Base-by-base conservation (phyloP, 2,797 vertebrate species). In the Crocidura indochinensis region DNA sequence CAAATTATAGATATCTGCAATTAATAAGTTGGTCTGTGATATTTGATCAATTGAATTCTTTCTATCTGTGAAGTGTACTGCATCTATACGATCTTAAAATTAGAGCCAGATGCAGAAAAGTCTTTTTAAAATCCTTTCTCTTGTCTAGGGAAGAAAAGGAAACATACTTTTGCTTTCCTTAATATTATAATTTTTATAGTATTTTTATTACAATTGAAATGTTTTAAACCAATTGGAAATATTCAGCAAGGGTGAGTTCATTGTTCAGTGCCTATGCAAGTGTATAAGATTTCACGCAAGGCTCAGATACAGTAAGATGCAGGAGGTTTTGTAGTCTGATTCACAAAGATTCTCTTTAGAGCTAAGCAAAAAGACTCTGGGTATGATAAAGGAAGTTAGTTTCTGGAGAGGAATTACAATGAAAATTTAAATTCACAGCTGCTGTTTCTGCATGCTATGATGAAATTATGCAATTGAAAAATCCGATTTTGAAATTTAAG, bases 261-360 rank as follows among this genome's bases (percentile, higher is more conserved):
- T 8, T 0, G 0, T 12, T 78, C 3, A 12, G n/a, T 9, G 27
- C 31, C 49, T 22, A 0, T 22, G 9, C 27, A 46, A 26, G 17
- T 3, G 12, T 8, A 2, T 29, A 6, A 11, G 20, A 1, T 20
- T 19, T 27, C 1, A 0, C n/a, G n/a, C 56, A 0, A 11, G 9
- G 9, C 62, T 60, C 38, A 29, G 68, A 31, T 53, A 12, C 24
- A 38, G 31, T n/a, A 8, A 78, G 29, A 11, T 20, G 19, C 56
- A 19, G 15, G 19, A 60, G 22, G 56, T 12, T 8, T 11, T 19
- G 27, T 1, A 0, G 1, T 15, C 27, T 0, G 10, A 4, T 22
- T n/a, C 19, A 0, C 56, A 0, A 11, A 49, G 2, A 20, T 14
- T 10, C 29, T 3, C 27, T 77, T 60, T 60, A 60, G 56, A 20